These are phyloP conservation scores for Chrysopa pallens DNA, from an alignment of 1,140 invertebrate genomes.

Conservation along the genomic window DNA sequence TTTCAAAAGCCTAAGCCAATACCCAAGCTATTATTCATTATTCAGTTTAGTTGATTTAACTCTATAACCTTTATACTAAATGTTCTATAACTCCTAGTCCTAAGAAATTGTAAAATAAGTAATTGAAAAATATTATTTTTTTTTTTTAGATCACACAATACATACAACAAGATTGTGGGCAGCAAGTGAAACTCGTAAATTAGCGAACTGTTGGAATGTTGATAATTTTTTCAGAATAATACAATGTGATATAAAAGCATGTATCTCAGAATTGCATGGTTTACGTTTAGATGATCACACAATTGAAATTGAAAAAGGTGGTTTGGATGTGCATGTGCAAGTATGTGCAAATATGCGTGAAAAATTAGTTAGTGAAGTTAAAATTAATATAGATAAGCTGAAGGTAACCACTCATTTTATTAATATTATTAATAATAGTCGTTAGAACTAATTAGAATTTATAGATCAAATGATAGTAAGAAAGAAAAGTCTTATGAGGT, in stretches of 20 bases:
- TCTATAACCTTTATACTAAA: no score
- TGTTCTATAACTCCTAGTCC: no score
- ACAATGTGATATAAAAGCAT: conserved; percentile 45
- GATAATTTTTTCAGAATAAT: conserved; percentile 29
- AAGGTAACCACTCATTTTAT: conserved; percentile 30
- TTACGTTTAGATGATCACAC: conserved; percentile 42
- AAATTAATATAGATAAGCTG: conserved; percentile 47
- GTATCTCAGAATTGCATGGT: conserved; percentile 39
- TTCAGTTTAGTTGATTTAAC: no score
- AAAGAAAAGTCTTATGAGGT: no score
- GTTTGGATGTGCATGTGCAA: conserved; percentile 29
- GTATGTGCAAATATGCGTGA: conserved; percentile 57
- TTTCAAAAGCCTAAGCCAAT: no score
- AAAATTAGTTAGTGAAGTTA: conserved; percentile 57
- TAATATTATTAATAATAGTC: no score
- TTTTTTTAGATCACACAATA: conserved; percentile 46
- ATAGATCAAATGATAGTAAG: no score
- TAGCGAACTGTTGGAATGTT: conserved; percentile 55
- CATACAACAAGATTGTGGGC: conserved; percentile 59
- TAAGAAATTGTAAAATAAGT: no score
- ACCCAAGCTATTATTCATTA: no score
- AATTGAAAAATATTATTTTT: conserved; percentile 1
- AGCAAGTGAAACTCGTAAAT: conserved; percentile 40
- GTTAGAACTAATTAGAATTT: no score
- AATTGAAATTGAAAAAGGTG: conserved; percentile 26